phyloP scores from a whole-genome alignment of 1,140 invertebrate species.

The Drosophila pandora region DNA sequence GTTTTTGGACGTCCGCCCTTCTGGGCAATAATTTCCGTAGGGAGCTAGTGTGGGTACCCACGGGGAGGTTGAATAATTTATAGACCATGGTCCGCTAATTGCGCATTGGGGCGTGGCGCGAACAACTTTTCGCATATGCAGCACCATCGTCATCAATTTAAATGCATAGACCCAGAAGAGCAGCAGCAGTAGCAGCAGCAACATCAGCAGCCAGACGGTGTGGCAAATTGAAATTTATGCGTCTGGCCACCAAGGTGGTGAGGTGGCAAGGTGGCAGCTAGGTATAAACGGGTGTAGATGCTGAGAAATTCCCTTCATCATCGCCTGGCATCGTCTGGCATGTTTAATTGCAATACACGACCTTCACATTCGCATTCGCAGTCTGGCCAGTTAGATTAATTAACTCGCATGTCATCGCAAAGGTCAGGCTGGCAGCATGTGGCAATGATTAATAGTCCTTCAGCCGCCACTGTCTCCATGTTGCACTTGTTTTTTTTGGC shows the following conservation, averaged over 20 bases:
- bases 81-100: slow-evolving; percentile 63
- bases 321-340: slow-evolving; percentile 10
- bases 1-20: slow-evolving; percentile 29
- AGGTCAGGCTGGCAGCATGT: slow-evolving; percentile 65
- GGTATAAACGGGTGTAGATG: slow-evolving; percentile 1
- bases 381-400: slow-evolving; percentile 77
- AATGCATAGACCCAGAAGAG: slow-evolving; percentile 33
- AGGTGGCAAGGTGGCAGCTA: neutral
- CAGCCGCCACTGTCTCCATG: neutral
- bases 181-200: too few species aligned
- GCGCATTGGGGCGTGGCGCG: slow-evolving; percentile 64
- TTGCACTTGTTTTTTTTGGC: slow-evolving; percentile 13
- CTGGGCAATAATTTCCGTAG: slow-evolving; percentile 62
- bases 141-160: slow-evolving; percentile 43
- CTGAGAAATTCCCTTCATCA: slow-evolving; percentile 38
- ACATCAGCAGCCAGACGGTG: slow-evolving; percentile 10
- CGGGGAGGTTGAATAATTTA: slow-evolving; percentile 64
- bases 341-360: slow-evolving; percentile 56
- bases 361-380: slow-evolving; percentile 45
- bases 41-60: too few species aligned
- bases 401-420: slow-evolving; percentile 71
- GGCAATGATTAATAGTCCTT: slow-evolving; percentile 65
- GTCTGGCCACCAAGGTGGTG: slow-evolving; percentile 41
- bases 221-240: slow-evolving; percentile 79
- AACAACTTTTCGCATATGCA: slow-evolving; percentile 65